phyloP scores from a whole-genome alignment of 2,113 vertebrate genomes.

The Bettongia penicillata region DNA sequence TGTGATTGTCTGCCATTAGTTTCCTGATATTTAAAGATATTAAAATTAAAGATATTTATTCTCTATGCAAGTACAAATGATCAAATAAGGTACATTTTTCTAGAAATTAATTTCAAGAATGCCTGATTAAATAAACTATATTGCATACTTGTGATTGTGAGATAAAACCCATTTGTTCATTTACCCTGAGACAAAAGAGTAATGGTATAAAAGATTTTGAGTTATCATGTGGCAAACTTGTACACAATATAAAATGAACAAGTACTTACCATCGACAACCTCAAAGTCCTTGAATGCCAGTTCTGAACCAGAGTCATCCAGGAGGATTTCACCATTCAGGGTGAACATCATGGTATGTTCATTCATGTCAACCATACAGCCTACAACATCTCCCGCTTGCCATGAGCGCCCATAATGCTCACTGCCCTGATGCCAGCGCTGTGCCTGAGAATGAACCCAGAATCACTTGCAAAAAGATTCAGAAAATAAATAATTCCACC shows the following conservation, averaged over 20 bases:
- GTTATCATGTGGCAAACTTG: rapidly evolving
- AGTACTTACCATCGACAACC: conserved; percentile 89
- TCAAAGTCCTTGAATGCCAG: conserved; percentile 98
- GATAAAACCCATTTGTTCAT: background rate
- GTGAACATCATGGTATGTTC: conserved; percentile 98
- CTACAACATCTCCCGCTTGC: conserved; percentile 93
- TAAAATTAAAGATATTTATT: background rate
- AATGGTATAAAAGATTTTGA: background rate
- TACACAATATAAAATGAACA: background rate
- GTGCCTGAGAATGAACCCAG: conserved; percentile 85
- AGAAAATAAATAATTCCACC: background rate
- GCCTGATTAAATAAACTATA: background rate
- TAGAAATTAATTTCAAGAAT: background rate
- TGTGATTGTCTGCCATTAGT: background rate
- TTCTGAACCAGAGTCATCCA: conserved; percentile 96
- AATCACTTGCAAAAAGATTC: background rate
- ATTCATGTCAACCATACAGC: conserved; percentile 97
- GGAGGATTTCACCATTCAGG: conserved; percentile 94
- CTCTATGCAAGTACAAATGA: background rate
- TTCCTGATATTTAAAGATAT: too few relatives aligned
- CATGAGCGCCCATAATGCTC: conserved; percentile 97
- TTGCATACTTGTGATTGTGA: background rate
- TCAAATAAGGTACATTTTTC: background rate
- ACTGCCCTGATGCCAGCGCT: conserved; percentile 97
- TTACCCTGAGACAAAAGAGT: background rate